Conservation (phyloP, 2,797 vertebrate species). For the Spheniscus humboldti region DNA sequence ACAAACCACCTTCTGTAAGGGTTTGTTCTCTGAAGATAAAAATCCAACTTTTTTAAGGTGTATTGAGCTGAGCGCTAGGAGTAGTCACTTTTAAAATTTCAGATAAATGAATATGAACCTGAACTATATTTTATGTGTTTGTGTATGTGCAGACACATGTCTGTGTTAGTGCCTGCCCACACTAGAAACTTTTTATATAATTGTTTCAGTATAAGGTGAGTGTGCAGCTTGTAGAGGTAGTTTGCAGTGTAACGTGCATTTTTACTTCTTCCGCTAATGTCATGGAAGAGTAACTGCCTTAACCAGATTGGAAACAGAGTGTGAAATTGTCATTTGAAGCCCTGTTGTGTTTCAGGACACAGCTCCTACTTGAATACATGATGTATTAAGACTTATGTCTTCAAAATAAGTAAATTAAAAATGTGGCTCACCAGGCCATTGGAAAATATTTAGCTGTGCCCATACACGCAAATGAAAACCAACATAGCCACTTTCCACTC, state of each 20-base stretch:
- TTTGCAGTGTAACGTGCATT: background rate
- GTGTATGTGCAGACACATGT: background rate
- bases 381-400: background rate
- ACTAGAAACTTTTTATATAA: background rate
- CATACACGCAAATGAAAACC: background rate
- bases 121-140: background rate
- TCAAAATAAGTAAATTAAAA: background rate
- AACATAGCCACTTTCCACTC: background rate
- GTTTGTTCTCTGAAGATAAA: background rate
- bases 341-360: background rate
- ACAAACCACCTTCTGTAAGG: background rate
- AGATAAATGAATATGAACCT: background rate
- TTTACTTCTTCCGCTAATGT: background rate
- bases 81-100: background rate
- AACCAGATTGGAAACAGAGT: background rate
- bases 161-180: background rate
- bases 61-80: fast-evolving
- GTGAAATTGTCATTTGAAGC: background rate
- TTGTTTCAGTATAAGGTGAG: background rate
- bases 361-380: background rate
- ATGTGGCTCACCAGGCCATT: background rate
- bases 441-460: background rate
- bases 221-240: background rate
- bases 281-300: background rate
- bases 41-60: background rate